Percentiles rank a stretch among this genome's conserved stretches.
Evolutionary conservation across 2,888 invertebrate species (phyloP).

Genomic region (Copidosoma aretas): DNA sequence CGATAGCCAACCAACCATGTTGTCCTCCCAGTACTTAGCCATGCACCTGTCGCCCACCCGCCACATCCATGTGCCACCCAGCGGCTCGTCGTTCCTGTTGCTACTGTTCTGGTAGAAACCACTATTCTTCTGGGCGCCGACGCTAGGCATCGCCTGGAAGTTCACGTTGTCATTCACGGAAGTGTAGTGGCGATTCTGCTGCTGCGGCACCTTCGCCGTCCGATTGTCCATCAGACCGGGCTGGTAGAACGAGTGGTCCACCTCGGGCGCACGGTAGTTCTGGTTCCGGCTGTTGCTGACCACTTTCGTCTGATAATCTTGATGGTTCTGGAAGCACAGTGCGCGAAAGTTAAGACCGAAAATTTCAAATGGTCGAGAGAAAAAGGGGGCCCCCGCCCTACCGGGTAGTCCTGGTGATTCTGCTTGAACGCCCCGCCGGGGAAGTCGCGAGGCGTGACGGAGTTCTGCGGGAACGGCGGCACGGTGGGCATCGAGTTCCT

Average conservation of each 20-base stretch:
- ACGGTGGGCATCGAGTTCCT: conserved; percentile 43
- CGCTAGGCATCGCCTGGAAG: conserved; percentile 30
- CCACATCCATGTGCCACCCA: conserved; percentile 66
- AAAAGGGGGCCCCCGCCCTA: not conserved
- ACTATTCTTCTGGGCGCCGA: conserved; percentile 45
- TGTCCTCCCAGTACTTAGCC: conserved; percentile 94
- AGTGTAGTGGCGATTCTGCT: conserved; percentile 45
- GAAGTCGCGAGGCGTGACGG: conserved; percentile 41
- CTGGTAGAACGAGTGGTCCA: conserved; percentile 39
- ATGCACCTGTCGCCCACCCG: conserved; percentile 82
- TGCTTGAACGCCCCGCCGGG: conserved; percentile 43
- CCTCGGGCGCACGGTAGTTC: conserved; percentile 46
- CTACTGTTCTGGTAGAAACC: conserved; percentile 48
- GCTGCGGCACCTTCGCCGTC: conserved; percentile 50
- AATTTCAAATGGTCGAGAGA: too few relatives aligned
- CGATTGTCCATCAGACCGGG: conserved; percentile 23
- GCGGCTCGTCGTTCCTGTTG: conserved; percentile 45
- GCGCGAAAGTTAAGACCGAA: too few relatives aligned
- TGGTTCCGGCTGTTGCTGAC: conserved; percentile 46
- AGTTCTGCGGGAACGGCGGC: conserved; percentile 41
- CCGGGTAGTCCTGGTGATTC: conserved; percentile 37
- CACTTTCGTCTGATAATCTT: conserved; percentile 36
- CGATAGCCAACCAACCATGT: conserved; percentile 69
- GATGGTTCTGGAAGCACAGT: conserved; percentile 41
- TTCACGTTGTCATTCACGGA: conserved; percentile 41